Conservation (phyloP, 2,888 invertebrate genomes). For the Argyresthia albistria region DNA sequence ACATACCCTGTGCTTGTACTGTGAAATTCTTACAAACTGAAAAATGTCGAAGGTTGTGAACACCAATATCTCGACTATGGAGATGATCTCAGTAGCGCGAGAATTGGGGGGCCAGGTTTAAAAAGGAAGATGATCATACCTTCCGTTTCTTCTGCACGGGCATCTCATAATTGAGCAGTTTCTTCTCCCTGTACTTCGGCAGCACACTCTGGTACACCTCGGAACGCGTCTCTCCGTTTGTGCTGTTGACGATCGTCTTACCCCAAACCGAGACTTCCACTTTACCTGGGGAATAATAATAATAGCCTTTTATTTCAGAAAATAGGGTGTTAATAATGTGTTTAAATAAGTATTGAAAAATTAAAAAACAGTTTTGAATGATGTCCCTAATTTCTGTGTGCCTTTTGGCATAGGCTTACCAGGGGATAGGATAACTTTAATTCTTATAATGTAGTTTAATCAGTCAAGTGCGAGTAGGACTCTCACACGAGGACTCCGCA, state of each 20-base stretch:
- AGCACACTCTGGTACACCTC: slow-evolving; percentile 44
- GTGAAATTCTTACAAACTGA: background rate
- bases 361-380: background rate
- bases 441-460: too few relatives aligned
- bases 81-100: too few relatives aligned
- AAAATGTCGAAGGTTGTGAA: slow-evolving; percentile 46
- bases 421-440: too few relatives aligned
- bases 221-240: slow-evolving; percentile 33
- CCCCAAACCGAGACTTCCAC: slow-evolving; percentile 45
- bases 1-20: background rate
- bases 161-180: slow-evolving; percentile 20
- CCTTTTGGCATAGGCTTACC: too few relatives aligned
- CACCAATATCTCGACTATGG: too few relatives aligned
- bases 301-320: too few relatives aligned
- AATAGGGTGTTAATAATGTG: background rate
- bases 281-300: slow-evolving; percentile 16
- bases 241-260: slow-evolving; percentile 35
- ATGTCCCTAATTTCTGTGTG: too few relatives aligned
- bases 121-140: too few relatives aligned
- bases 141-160: background rate
- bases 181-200: slow-evolving; percentile 49
- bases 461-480: too few relatives aligned
- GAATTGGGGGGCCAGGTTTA: too few relatives aligned
- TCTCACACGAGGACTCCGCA: too few relatives aligned
- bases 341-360: background rate